phyloP scores from a whole-genome alignment of 2,113 vertebrate genomes.

The Edolisoma coerulescens region DNA sequence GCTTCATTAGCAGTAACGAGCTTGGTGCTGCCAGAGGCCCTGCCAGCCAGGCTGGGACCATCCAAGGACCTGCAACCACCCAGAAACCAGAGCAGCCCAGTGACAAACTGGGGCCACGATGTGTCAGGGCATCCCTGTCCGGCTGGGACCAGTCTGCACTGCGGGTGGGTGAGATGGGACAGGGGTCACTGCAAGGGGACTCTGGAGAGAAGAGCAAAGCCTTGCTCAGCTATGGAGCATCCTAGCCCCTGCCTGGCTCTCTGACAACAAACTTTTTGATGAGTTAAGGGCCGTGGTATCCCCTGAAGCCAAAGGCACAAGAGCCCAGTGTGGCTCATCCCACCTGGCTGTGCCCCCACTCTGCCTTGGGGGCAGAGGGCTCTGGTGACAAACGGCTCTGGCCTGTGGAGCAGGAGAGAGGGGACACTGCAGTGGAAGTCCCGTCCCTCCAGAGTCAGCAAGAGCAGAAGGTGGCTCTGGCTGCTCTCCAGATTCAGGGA shows the following conservation, averaged over 20 bases:
- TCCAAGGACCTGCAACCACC: neutral
- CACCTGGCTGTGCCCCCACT: neutral
- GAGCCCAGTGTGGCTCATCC: fast-evolving
- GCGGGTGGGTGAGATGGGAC: fast-evolving
- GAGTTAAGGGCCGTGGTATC: neutral
- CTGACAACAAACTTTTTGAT: neutral
- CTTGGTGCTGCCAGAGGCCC: neutral
- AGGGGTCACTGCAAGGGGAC: neutral
- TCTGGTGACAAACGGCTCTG: neutral
- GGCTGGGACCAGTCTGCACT: neutral
- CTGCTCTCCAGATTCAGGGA: neutral
- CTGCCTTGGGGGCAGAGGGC: neutral
- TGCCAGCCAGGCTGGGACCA: neutral
- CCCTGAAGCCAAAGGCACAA: neutral
- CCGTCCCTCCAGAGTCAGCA: fast-evolving
- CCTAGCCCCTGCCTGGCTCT: neutral
- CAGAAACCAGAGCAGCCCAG: neutral
- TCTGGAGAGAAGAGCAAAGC: neutral
- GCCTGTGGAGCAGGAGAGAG: neutral
- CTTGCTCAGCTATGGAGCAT: neutral
- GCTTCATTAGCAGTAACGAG: neutral
- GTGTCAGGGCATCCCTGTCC: neutral
- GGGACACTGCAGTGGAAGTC: neutral
- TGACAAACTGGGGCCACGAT: neutral
- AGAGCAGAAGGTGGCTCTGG: neutral